A percentile compares a stretch with the other conserved stretches of the same genome.
phyloP scores from a whole-genome alignment of 2,888 invertebrate genomes.

The Pseudococcus jackbeardsleyi region DNA sequence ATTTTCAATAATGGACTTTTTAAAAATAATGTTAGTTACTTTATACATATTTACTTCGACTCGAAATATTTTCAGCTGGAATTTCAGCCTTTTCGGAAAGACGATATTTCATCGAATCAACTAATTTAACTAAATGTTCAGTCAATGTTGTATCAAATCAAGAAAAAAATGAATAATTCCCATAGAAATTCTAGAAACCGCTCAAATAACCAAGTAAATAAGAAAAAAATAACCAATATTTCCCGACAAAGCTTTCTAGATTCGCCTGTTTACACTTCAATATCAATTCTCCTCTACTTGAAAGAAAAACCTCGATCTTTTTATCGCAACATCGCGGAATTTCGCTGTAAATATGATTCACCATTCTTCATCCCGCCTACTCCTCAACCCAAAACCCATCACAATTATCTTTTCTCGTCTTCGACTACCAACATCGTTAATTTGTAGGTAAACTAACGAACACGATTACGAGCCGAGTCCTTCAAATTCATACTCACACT shows the following conservation, averaged over 20 bases:
- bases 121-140: no score
- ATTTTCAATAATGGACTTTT: no score
- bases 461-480: background rate
- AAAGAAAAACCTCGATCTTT: background rate
- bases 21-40: no score
- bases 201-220: no score
- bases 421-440: background rate
- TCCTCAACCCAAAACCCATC: background rate
- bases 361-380: background rate
- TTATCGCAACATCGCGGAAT: background rate
- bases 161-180: no score
- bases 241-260: background rate
- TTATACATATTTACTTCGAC: no score
- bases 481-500: background rate
- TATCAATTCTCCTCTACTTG: background rate
- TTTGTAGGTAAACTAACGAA: constrained; percentile 28
- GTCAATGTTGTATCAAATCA: no score
- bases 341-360: background rate
- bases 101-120: no score
- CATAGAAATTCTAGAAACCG: no score
- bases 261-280: background rate
- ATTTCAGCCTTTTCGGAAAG: no score
- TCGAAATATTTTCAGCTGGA: no score
- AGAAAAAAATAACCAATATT: no score
- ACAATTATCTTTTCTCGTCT: background rate